Evolutionary conservation across 1,140 invertebrate genomes (phyloP), one percentile per base, ranked within the genome.

Genomic region (Ephestia elutella): DNA sequence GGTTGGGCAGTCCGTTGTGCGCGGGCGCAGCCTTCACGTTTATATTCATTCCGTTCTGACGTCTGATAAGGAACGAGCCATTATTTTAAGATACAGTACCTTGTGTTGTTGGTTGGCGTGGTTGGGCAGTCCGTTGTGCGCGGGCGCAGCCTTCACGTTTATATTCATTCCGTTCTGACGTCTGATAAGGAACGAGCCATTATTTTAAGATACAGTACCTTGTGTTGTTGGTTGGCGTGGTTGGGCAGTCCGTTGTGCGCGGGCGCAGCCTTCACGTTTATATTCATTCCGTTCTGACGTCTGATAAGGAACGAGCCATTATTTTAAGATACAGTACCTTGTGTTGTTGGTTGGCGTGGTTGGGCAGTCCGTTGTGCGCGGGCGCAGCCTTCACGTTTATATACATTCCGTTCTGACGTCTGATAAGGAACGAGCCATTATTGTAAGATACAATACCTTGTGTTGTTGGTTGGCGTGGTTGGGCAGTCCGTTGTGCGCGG

Each of bases 381-480:
- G 83, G 80, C 49, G 70, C 88, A 25, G 73, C 80, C 58, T 87
- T 87, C 57, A 92, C n/a, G n/a, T n/a, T n/a, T n/a, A n/a, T n/a
- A n/a, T n/a, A n/a, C n/a, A n/a, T n/a, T n/a, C n/a, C n/a, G n/a
- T n/a, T n/a, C n/a, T n/a, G n/a, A n/a, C n/a, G n/a, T n/a, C n/a
- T n/a, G n/a, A n/a, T n/a, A n/a, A n/a, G n/a, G n/a, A n/a, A n/a
- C n/a, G n/a, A n/a, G n/a, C n/a, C n/a, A n/a, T n/a, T n/a, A n/a
- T 25, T n/a, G n/a, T n/a, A n/a, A 25, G 21, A 25, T 3, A 7
- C 7, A 54, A 32, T 58, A 82, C 83, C 72, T 86, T 82, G 38
- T 77, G 68, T n/a, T n/a, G n/a, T 5, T 80, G 76, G 54, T 63
- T 73, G 15, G 63, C 38, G 20, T 50, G 18, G 49, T n/a, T 10